Base-by-base conservation (phyloP, 1,140 invertebrate species). In the Trichonephila clavipes region DNA sequence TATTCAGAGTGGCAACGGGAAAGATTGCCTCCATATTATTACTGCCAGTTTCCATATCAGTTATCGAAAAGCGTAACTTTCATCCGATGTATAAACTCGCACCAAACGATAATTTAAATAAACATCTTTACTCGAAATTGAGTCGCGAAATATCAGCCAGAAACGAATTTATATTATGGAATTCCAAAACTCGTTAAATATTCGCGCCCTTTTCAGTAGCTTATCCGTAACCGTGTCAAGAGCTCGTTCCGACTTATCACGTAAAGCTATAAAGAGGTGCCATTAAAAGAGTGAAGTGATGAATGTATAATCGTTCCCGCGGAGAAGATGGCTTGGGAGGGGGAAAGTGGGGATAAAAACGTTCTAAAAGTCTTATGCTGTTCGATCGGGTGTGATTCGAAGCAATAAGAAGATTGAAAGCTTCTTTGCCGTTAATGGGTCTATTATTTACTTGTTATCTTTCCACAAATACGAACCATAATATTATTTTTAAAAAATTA, bases 361-460 rank as follows among this genome's bases (percentile, higher is more conserved):
- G 58, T 59, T 51, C 44, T 58, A 85, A 58, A 85, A 85, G 82
- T 85, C 82, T 44, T 85, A 44, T 85, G 82, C 82, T 77, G 72
- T 16, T 51, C 82, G 82, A 85, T 51, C 82, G 51, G 21, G 12
- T 58, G 40, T 59, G 82, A 85, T 58, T 51, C n/a, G 51, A 58
- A 85, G 82, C 28, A 85, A 85, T 85, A 85, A 59, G 51, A 85
- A 85, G 82, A 85, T 85, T 8, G 82, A 58, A 58, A 40, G 21
- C 44, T 58, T 51, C 72, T 77, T 77, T 77, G 24, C 44, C 40
- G 82, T 85, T 85, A 85, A 85, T 85, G 51, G 82, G 44, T 85
- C 82, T 85, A 85, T 85, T 85, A 85, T 85, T 85, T 85, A 85
- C 44, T 85, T 85, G 82, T 58, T 85, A 85, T 85, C 82, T 58